Base-by-base conservation (phyloP, 2,888 invertebrate species). In the Epinotia ramella region DNA sequence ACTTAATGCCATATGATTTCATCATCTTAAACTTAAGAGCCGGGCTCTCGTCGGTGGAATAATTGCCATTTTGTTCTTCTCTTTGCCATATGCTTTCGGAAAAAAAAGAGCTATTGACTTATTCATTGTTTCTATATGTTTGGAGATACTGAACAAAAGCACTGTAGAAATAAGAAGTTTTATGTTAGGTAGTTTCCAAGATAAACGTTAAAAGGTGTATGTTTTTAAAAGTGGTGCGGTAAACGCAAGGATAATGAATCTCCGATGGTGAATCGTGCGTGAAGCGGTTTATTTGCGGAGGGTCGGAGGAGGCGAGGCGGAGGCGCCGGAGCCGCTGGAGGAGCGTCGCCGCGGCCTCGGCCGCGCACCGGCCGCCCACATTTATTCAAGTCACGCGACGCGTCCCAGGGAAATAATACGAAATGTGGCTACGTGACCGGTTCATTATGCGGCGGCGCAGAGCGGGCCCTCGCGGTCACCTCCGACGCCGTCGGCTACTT, bases 401-500 rank as follows among this genome's bases (percentile, higher is more conserved):
- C 90, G 92, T 92, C 94, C 93, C 90, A 91, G 91, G 92, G 92
- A 94, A 94, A 95, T 94, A 94, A 94, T 94, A 94, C 93, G 94
- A 93, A 94, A 94, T 95, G 94, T 91, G 91, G 88, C 90, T 93
- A 95, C 94, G 94, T 95, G 94, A 94, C 94, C 91, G 88, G 93
- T 91, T 93, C 94, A 92, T 93, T 94, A 91, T 93, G 93, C 91
- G 91, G 91, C 89, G 87, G 84, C 89, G 88, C 87, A 89, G 87
- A 87, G 84, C 83, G 82, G 81, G 81, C 85, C 86, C 85, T 86
- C 85, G 86, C 88, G 89, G 89, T 87, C 88, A 87, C 88, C 86
- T 85, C 81, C 78, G 82, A 81, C 81, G 79, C 77, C 77, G 77
- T 76, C 78, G 75, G 75, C 77, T 78, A 79, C 79, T 83, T 83